These are phyloP conservation scores for Acanthosepion lycidas DNA, from an alignment of 2,888 invertebrate genomes.

Conservation along the genomic window DNA sequence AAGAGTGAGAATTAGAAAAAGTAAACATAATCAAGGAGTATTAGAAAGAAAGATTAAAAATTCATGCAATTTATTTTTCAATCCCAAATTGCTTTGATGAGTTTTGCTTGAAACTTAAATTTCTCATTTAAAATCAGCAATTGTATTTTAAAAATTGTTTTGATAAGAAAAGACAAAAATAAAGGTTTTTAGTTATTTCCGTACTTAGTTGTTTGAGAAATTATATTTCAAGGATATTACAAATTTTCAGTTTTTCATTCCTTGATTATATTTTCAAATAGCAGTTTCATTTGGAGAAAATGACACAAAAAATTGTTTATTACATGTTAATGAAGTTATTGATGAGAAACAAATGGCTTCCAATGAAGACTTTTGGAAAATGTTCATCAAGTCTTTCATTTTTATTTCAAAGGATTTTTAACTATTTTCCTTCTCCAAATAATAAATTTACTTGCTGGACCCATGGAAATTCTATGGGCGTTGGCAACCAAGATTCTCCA, in stretches of 20 bases:
- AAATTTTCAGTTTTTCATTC: background rate
- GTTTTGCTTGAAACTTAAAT: slow-evolving; percentile 20
- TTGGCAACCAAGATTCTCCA: no score
- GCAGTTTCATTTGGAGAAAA: background rate
- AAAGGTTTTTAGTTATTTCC: background rate
- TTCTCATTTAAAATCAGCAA: background rate
- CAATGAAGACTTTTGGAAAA: background rate
- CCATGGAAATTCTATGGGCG: no score
- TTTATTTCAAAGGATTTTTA: background rate
- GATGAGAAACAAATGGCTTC: background rate
- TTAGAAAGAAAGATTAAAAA: background rate
- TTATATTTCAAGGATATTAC: background rate
- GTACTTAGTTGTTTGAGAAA: background rate
- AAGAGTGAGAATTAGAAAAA: background rate
- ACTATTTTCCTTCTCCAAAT: background rate
- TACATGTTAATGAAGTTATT: background rate
- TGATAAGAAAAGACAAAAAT: background rate
- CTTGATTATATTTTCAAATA: slow-evolving; percentile 11
- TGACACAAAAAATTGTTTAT: background rate
- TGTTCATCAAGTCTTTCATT: background rate
- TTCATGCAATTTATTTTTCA: background rate
- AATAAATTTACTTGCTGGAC: background rate
- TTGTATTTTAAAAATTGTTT: background rate
- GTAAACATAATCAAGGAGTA: background rate
- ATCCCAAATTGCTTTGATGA: background rate